Evolutionary conservation across 2,888 invertebrate genomes (phyloP), one percentile per base, ranked within the genome.

Genomic region (Caenorhabditis plicata): DNA sequence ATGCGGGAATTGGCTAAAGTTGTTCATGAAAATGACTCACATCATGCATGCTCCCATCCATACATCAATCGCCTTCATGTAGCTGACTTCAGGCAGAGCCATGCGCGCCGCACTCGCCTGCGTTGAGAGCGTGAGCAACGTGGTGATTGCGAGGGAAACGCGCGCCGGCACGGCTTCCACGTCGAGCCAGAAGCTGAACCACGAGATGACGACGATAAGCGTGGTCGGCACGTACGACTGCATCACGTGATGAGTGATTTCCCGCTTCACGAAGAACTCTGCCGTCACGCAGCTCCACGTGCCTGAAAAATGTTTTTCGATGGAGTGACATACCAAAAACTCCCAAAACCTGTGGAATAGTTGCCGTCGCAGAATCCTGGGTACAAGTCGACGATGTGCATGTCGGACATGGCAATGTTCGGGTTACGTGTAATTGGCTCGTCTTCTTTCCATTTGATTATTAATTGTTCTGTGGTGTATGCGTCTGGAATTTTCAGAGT

Each of bases 161-260:
- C 85, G 71, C 13, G 84, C 85, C 5, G 85, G 85, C 23, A 85
- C 85, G 0, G 85, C 84, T 67, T 85, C 84, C 29, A 85, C 85
- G 69, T 85, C 85, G 81, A 85, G 83, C 85, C 85, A 85, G 77
- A 85, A 85, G 40, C 83, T 83, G 42, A 85, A 85, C 85, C 72
- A 73, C 0, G 70, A 71, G 17, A 73, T 74, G 19, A 73, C 74
- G 5, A 75, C 75, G 29, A 75, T 75, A 23, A 85, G 80, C 22
- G 85, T 84, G 7, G 85, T 85, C 1, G 86, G 86, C 31, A 86
- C 80, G 76, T 85, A 86, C 51, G 84, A 85, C 75, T 85, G 69
- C 23, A 86, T 85, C 56, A 86, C 76, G 70, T 86, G 85, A 74
- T 85, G 85, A 38, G 85, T 85, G 15, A 85, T 82, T 43, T 84